phyloP scores from a whole-genome alignment of 1,140 invertebrate genomes.

The Ericerus pela region DNA sequence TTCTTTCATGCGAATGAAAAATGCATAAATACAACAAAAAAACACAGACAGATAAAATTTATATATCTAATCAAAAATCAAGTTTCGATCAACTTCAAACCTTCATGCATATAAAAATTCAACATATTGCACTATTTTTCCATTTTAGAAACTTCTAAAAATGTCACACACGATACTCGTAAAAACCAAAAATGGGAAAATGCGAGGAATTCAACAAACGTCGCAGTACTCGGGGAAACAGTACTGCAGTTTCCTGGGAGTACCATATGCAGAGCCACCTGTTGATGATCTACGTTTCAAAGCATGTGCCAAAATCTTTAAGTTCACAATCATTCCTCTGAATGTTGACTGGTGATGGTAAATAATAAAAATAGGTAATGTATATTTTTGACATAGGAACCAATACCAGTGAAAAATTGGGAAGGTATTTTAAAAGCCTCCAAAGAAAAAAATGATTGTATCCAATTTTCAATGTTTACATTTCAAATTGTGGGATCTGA shows the following conservation, averaged over 20 bases:
- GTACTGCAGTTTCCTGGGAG: constrained; percentile 18
- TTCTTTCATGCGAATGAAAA: too few species aligned
- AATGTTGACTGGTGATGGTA: neutral
- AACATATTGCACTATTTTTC: neutral
- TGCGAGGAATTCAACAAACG: constrained; percentile 12
- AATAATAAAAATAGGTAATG: neutral
- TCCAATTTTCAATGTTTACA: constrained; percentile 1
- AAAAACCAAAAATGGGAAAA: constrained; percentile 6
- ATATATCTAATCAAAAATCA: too few species aligned
- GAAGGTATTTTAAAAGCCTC: constrained; percentile 15
- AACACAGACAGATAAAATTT: too few species aligned
- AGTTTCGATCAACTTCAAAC: too few species aligned
- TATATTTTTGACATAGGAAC: neutral
- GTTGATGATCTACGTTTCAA: constrained; percentile 20
- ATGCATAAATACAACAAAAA: too few species aligned
- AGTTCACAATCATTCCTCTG: neutral
- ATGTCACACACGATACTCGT: neutral
- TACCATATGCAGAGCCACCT: constrained; percentile 23
- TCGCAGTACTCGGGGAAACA: constrained; percentile 8
- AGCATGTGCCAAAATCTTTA: constrained; percentile 18
- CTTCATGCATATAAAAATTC: too few species aligned
- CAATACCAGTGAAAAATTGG: constrained; percentile 15
- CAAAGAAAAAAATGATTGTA: constrained; percentile 13
- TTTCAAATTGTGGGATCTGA: constrained; percentile 15
- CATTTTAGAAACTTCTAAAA: neutral